phyloP scores from a whole-genome alignment of 2,797 vertebrate species.

The Hypotaenidia philippensis region DNA sequence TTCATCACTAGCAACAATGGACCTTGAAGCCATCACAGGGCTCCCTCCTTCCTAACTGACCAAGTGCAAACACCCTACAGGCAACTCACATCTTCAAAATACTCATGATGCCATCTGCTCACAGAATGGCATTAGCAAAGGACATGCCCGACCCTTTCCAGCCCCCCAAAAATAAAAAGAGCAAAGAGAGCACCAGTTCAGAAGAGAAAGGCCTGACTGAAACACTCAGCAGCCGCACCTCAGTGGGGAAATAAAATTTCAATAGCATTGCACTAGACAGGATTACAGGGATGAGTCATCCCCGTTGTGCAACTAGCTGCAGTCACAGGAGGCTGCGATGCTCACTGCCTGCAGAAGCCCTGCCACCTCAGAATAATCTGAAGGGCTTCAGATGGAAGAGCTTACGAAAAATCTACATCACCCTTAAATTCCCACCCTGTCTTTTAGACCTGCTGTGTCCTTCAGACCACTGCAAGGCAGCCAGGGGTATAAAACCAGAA shows the following conservation, averaged over 20 bases:
- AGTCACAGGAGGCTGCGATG: neutral
- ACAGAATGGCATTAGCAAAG: neutral
- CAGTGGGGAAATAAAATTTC: neutral
- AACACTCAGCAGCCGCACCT: neutral
- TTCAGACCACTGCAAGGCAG: neutral
- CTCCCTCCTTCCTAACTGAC: neutral
- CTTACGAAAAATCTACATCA: neutral
- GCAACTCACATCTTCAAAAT: neutral
- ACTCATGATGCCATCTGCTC: neutral
- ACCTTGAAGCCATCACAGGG: neutral
- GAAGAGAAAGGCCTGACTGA: neutral
- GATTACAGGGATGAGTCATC: neutral
- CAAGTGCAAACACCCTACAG: neutral
- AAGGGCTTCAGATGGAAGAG: neutral
- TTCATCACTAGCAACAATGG: neutral
- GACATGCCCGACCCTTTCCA: neutral
- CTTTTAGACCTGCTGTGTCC: neutral
- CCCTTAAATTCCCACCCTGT: neutral
- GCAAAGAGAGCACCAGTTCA: neutral
- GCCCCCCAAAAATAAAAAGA: neutral
- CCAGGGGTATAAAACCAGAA: neutral
- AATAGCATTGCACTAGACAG: neutral
- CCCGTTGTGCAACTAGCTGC: neutral
- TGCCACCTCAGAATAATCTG: neutral
- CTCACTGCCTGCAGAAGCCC: neutral